Evolutionary conservation across 2,797 vertebrate species (phyloP).

Genomic region (Mastacembelus armatus): DNA sequence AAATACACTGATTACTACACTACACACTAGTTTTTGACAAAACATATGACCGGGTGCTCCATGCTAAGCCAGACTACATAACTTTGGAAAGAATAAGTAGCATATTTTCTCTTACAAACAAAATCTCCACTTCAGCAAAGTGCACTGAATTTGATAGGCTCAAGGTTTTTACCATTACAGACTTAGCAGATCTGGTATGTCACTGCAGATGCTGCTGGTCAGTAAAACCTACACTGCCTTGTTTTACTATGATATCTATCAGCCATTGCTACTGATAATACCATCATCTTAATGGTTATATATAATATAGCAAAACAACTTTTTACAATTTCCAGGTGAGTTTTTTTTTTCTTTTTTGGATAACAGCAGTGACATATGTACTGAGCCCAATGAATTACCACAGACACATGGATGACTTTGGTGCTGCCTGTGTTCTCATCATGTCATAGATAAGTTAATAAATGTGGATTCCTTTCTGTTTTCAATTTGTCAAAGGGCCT

Average conservation of each 20-base stretch:
- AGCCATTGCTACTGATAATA: background rate
- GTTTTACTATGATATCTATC: too few relatives aligned
- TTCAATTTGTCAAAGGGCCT: background rate
- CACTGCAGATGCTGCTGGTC: background rate
- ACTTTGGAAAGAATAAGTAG: too few relatives aligned
- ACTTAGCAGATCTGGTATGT: too few relatives aligned
- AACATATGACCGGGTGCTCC: too few relatives aligned
- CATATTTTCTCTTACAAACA: too few relatives aligned
- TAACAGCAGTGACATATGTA: background rate
- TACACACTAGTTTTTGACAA: background rate
- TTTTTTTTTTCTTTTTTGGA: too few relatives aligned
- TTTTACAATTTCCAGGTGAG: background rate
- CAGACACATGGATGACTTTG: background rate
- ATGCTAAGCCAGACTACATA: too few relatives aligned
- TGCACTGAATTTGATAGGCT: too few relatives aligned
- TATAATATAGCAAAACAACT: background rate
- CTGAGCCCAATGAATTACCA: background rate
- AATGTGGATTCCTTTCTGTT: background rate
- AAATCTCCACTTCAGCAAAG: too few relatives aligned
- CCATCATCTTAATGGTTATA: background rate
- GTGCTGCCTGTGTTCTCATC: background rate
- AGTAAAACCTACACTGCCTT: constrained; percentile 6
- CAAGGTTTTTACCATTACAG: too few relatives aligned
- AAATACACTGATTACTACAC: background rate
- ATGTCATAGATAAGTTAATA: background rate